Percentiles rank a stretch among this genome's conserved stretches.
Evolutionary conservation across 2,797 vertebrate species (phyloP).

Genomic region (Scolopax bukidnonensis): DNA sequence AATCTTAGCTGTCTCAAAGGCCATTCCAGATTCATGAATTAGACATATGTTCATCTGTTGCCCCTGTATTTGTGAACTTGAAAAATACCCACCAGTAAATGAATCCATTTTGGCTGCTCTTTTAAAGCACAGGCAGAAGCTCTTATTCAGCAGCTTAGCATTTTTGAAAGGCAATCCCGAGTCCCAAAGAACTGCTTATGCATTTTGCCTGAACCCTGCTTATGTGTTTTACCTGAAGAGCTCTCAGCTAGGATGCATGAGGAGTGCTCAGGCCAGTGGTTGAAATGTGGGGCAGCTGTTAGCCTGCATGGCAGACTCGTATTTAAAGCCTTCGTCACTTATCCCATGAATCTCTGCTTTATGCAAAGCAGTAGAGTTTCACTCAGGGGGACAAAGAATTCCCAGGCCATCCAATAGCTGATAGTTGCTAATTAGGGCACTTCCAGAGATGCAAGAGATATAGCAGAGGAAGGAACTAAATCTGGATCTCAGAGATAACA

Average conservation of each 20-base stretch:
- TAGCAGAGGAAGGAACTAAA: background rate
- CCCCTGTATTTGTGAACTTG: background rate
- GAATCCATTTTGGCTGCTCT: background rate
- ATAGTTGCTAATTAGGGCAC: background rate
- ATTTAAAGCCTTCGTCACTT: background rate
- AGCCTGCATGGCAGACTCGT: background rate
- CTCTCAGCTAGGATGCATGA: background rate
- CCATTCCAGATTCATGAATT: background rate
- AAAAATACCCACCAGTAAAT: too few species aligned
- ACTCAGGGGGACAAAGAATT: background rate
- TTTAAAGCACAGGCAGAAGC: background rate
- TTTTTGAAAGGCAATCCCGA: background rate
- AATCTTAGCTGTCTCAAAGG: background rate
- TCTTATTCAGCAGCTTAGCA: background rate
- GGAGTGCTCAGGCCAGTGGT: too few species aligned
- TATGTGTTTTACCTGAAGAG: background rate
- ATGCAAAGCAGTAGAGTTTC: background rate
- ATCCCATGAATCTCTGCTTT: background rate
- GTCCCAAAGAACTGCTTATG: background rate
- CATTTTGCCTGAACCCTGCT: background rate
- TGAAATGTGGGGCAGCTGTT: background rate
- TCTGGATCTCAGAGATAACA: background rate
- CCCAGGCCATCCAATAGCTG: background rate
- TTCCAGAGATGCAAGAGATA: background rate
- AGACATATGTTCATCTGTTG: background rate